A percentile compares a stretch with the other conserved stretches of the same genome.
phyloP scores from a whole-genome alignment of 1,140 invertebrate genomes.

The Hormaphis cornu region DNA sequence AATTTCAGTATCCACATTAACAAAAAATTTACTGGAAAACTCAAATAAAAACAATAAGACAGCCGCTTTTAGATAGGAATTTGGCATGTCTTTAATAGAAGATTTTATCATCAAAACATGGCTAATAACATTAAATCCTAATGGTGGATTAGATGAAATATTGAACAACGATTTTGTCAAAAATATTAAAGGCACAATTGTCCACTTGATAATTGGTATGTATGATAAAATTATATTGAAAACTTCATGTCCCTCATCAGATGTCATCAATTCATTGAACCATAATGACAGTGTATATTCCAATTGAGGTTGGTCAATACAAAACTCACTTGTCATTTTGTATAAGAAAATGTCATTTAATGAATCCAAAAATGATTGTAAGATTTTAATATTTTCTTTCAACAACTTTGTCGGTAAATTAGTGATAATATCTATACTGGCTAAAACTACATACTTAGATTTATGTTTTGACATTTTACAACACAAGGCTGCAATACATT shows the following conservation, averaged over 20 bases:
- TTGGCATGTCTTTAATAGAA: background rate
- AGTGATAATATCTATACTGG: conserved; percentile 16
- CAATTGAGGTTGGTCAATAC: background rate
- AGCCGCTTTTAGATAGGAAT: conserved; percentile 3
- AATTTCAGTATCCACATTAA: background rate
- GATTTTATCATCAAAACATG: background rate
- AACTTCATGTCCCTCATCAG: background rate
- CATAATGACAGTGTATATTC: conserved; percentile 3
- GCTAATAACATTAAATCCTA: background rate
- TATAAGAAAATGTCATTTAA: conserved; percentile 9
- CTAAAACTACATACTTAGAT: conserved; percentile 11
- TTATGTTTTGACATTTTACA: conserved; percentile 13
- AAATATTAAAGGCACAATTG: conserved; percentile 10
- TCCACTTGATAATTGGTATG: conserved; percentile 1
- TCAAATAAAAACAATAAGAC: background rate
- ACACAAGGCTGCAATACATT: conserved; percentile 15
- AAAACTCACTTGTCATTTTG: conserved; percentile 7
- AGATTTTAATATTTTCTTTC: background rate
- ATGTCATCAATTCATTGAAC: background rate
- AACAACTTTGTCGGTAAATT: background rate
- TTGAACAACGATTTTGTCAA: conserved; percentile 1
- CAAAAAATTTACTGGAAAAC: background rate
- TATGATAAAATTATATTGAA: background rate
- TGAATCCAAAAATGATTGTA: conserved; percentile 1
- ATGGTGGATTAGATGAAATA: background rate